Evolutionary conservation across 2,797 vertebrate species (phyloP), one percentile per base, ranked within the genome.

Genomic region (Rhynchotus rufescens): DNA sequence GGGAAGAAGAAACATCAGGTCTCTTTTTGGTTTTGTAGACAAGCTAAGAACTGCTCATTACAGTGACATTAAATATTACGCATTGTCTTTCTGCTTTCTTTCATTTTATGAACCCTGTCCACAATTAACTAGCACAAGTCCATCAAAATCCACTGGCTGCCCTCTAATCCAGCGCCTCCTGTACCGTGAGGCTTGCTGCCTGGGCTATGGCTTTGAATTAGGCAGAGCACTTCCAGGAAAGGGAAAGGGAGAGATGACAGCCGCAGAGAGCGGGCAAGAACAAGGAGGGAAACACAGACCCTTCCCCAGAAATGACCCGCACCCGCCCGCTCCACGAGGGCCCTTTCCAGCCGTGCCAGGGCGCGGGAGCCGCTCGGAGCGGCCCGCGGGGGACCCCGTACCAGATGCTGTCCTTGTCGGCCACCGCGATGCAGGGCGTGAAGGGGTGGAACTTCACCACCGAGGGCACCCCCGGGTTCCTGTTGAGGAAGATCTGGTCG

Each of bases 401-500:
- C 99, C 99, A 99, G 97, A 99, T 99, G 97, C 99, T 99, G 98
- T 99, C 99, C 83, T 99, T 99, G 96, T 99, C 99, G 0, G 99
- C 99, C 25, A 99, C 99, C 0, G 99, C 99, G 28, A 99, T 99
- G 90, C 99, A 99, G 12, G 99, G 98, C 2, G 99, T 99, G 94
- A 99, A 99, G 11, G 99, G 99, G 88, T 99, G 99, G 94, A 99
- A 99, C 94, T 99, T 99, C 82, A 99, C 99, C 81, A 99, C 99
- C 1, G 99, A 99, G 34, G 99, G 99, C 7, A 99, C 99, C 0
- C 99, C 99, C 0, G 99, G 99, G 96, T 99, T 99, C 82, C 99
- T 98, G 98, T 99, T 99, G 96, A 99, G 99, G 97, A 99, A 99
- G 96, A 99, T 99, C 98, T 99, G 99, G 97, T 99, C 99, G 5